phyloP scores from a whole-genome alignment of 2,113 vertebrate genomes.

The Platanista minor region DNA sequence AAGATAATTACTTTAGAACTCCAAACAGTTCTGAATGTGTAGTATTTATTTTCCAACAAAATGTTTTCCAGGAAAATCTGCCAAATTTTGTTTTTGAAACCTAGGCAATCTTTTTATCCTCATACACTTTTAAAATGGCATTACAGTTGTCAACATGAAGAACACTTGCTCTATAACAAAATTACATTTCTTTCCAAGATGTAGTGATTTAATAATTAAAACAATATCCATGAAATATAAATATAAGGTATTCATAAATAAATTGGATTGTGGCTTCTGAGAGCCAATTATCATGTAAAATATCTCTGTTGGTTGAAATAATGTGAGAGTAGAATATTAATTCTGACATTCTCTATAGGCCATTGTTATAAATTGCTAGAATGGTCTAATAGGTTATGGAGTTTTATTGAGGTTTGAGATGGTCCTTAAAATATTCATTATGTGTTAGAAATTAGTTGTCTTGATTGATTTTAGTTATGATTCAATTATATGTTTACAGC shows the following conservation, averaged over 20 bases:
- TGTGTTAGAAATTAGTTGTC: conserved; percentile 49
- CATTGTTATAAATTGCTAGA: conserved; percentile 54
- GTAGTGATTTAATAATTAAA: conserved; percentile 71
- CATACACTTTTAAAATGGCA: conserved; percentile 36
- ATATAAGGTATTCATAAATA: conserved; percentile 59
- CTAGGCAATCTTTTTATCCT: not conserved
- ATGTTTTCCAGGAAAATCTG: conserved; percentile 3
- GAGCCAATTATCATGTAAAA: conserved; percentile 57
- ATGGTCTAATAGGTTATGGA: conserved; percentile 37
- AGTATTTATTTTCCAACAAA: conserved; percentile 12
- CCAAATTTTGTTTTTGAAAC: conserved; percentile 36
- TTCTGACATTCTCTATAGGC: conserved; percentile 50
- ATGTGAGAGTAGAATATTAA: conserved; percentile 52
- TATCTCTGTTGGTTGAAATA: conserved; percentile 37
- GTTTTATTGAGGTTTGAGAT: conserved; percentile 49
- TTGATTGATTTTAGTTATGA: conserved; percentile 63
- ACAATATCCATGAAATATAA: conserved; percentile 62
- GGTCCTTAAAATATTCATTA: conserved; percentile 59
- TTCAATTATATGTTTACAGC: conserved; percentile 49
- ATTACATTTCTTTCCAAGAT: conserved; percentile 48
- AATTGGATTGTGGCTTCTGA: conserved; percentile 58
- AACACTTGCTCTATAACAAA: conserved; percentile 51
- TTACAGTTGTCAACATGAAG: conserved; percentile 12
- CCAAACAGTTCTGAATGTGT: not conserved
- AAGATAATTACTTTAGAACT: conserved; percentile 7